Evolutionary conservation across 2,888 invertebrate genomes (phyloP), one percentile per base, ranked within the genome.

Genomic region (Melieria crassipennis): DNA sequence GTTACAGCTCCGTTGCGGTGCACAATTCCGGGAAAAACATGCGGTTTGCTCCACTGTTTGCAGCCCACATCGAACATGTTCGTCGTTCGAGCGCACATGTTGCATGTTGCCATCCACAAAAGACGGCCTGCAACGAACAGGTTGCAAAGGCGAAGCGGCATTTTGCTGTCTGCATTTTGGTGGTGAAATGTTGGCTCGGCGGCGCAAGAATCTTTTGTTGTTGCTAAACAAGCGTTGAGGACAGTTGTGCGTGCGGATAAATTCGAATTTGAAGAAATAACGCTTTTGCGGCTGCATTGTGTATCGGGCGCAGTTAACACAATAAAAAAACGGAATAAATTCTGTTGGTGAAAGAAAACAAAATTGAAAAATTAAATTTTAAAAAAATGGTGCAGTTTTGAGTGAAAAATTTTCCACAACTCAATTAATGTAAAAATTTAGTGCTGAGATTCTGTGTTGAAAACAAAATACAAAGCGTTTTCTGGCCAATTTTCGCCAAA

Each of bases 91-190:
- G 30, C 30, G 30, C 30, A 60, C 58, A 67, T 43, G 66, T 67
- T 67, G 63, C 50, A 48, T 4, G 47, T 16, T 7, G 5, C 4
- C 13, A 9, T 13, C 30, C 60, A 4, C 13, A 60, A 60, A 5
- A 60, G 42, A 43, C 60, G 58, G 58, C 58, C 58, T 60, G 4
- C 4, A 50, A 7, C 50, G 60, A 67, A 67, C 66, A 67, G 13
- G 58, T 42, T 50, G 48, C 66, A 30, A 30, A 30, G 30, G n/a
- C 4, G 11, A 9, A 7, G 30, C 30, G 30, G 30, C 30, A 30
- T 30, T 30, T 30, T 30, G 30, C 30, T 30, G 30, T 30, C 30
- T 30, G 30, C 30, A 30, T 50, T 43, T 30, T 13, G 48, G 42
- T 7, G 50, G 42, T 50, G 58, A 42, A 7, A 13, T n/a, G 30